Evolutionary conservation across 2,797 vertebrate genomes (phyloP).

Genomic region (Hozukius guyotensis): DNA sequence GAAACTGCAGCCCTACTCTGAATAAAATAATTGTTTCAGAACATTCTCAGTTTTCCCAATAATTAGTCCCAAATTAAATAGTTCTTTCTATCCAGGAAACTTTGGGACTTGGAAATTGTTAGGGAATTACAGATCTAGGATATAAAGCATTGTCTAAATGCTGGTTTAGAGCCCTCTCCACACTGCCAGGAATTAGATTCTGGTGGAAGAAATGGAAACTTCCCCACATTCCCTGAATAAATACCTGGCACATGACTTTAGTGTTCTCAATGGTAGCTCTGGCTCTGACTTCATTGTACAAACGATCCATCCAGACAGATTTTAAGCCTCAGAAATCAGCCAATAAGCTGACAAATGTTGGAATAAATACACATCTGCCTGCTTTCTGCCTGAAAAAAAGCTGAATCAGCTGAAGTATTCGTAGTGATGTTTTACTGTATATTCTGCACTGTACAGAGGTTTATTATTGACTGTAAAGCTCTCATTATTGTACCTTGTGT

Average conservation of each 20-base stretch:
- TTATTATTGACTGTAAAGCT: slow-evolving; percentile 55
- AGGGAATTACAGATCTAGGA: not conserved
- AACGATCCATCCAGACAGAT: not conserved
- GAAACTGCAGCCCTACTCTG: not conserved
- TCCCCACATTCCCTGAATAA: not conserved
- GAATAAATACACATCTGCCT: not conserved
- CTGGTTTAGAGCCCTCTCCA: not conserved
- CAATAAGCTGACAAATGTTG: not conserved
- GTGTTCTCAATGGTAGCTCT: not conserved
- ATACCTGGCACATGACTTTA: not conserved
- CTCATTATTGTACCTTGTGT: slow-evolving; percentile 49
- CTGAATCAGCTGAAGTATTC: slow-evolving; percentile 4
- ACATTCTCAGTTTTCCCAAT: not conserved
- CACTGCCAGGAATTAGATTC: not conserved
- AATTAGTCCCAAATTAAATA: not conserved
- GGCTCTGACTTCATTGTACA: not conserved
- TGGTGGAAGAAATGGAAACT: not conserved
- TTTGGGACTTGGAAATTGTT: not conserved
- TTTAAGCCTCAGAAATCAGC: not conserved
- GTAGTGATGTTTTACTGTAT: slow-evolving; percentile 11
- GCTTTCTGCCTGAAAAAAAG: not conserved
- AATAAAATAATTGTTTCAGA: not conserved
- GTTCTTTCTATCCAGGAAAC: not conserved
- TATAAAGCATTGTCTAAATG: not conserved
- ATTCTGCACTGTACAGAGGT: slow-evolving; percentile 16